A percentile compares a stretch with the other conserved stretches of the same genome.
Conservation (phyloP, 2,797 vertebrate genomes). For the Chromobotia macracanthus region DNA sequence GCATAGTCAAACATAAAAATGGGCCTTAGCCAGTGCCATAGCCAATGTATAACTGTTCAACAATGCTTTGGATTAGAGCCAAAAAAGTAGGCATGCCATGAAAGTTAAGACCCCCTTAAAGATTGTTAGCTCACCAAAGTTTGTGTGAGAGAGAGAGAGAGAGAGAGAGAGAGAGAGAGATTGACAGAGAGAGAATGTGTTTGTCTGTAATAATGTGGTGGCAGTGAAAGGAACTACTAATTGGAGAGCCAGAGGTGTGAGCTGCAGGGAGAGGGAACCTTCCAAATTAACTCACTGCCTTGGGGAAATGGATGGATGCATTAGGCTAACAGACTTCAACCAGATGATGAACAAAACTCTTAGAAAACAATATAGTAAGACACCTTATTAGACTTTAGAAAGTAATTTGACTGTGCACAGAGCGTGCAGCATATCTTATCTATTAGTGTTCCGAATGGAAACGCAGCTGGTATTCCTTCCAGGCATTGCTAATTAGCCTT, state of each 20-base stretch:
- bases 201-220: not conserved
- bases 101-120: conserved; percentile 9
- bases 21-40: not conserved
- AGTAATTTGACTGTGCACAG: conserved; percentile 24
- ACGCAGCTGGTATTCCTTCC: conserved; percentile 11
- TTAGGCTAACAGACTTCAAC: conserved; percentile 17
- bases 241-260: conserved; percentile 42
- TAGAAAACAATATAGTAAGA: conserved; percentile 12
- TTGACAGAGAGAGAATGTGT: not conserved
- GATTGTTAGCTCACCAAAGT: not conserved
- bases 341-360: conserved; percentile 9
- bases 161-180: no score
- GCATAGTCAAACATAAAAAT: not conserved
- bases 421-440: not conserved
- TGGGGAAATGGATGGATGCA: conserved; percentile 34
- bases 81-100: not conserved
- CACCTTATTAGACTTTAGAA: conserved; percentile 43
- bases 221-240: conserved; percentile 28
- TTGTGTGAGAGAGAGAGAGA: not conserved
- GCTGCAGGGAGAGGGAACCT: conserved; percentile 24
- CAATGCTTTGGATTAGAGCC: conserved; percentile 2
- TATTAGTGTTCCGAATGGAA: conserved; percentile 21
- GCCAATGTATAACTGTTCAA: not conserved
- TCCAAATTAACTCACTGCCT: conserved; percentile 42
- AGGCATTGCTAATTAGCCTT: conserved; percentile 8